Base-by-base conservation (phyloP, 2,888 invertebrate genomes). In the Tetranychus piercei region DNA sequence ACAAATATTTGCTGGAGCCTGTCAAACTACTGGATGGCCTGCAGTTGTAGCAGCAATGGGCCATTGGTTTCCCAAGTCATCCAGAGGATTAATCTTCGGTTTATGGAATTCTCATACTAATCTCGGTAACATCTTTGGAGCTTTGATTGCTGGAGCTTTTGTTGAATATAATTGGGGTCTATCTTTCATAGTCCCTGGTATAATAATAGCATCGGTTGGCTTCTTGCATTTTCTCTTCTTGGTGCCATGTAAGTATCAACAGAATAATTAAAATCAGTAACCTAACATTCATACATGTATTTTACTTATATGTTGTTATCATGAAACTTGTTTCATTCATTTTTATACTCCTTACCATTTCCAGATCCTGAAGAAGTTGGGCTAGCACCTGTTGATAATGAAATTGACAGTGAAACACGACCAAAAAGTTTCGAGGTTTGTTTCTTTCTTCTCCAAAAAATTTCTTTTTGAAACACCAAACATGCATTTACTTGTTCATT, bases 21-120 rank as follows among this genome's bases (percentile, higher is more conserved):
- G 89, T 15, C 94, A 96, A 85, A 92, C 94, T 0, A 90, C 93
- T 0, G 94, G 96, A 1, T 96, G 96, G 95, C 96, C 96, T 0
- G 92, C 94, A 74, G 95, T 96, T 0, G 94, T 96, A 0, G 87
- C 90, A 0, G 88, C 91, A 3, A 89, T 96, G 73, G 92, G 93
- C n/a, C 92, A 95, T 81, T 96, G 96, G 96, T 95, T 92, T 84
- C 71, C 71, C 6, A 74, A 75, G 45, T 74, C 73, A 22, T 77
- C 77, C 6, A 73, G 77, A 55, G 86, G 87, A 0, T 85, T 96
- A 43, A 91, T 96, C 77, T 95, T 95, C 83, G 96, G 96, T 15
- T 86, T 95, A 7, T 96, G 96, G 96, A 96, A 96, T 84, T 93
- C 94, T 0, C 95, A 96, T 80, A 95, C 95, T 0, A 94, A 94